These are phyloP conservation scores for Anoplophora glabripennis DNA, from an alignment of 1,140 invertebrate species.

Conservation along the genomic window DNA sequence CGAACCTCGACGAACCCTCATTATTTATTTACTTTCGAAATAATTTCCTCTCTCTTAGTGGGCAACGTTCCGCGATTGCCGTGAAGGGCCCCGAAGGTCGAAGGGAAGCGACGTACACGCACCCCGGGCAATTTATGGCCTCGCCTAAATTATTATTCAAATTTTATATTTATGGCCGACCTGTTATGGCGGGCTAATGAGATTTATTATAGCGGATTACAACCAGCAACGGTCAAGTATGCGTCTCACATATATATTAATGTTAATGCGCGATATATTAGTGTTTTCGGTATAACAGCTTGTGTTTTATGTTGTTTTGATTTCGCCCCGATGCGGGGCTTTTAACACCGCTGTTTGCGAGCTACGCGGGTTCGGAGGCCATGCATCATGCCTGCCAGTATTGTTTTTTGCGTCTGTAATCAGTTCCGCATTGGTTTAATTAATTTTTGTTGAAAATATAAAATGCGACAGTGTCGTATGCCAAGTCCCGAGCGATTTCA, in stretches of 20 bases:
- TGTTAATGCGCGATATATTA: conserved; percentile 5
- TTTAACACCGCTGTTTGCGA: no score
- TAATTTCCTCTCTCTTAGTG: background rate
- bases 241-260: conserved; percentile 12
- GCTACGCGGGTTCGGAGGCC: no score
- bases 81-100: background rate
- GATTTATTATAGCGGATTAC: conserved; percentile 25
- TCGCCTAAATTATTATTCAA: conserved; percentile 21
- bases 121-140: conserved; percentile 19
- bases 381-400: no score
- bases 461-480: no score
- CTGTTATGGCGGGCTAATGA: conserved; percentile 23
- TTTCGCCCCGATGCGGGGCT: no score
- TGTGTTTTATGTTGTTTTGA: background rate
- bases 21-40: background rate
- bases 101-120: conserved; percentile 2
- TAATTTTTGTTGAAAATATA: no score
- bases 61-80: background rate
- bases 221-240: conserved; percentile 10
- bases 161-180: conserved; percentile 27
- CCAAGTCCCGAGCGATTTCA: no score
- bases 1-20: no score
- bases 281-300: background rate
- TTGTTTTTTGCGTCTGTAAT: no score
- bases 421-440: no score